Percentiles rank a stretch among this genome's conserved stretches.
Evolutionary conservation across 2,113 vertebrate species (phyloP).

Genomic region (Misgurnus anguillicaudatus): DNA sequence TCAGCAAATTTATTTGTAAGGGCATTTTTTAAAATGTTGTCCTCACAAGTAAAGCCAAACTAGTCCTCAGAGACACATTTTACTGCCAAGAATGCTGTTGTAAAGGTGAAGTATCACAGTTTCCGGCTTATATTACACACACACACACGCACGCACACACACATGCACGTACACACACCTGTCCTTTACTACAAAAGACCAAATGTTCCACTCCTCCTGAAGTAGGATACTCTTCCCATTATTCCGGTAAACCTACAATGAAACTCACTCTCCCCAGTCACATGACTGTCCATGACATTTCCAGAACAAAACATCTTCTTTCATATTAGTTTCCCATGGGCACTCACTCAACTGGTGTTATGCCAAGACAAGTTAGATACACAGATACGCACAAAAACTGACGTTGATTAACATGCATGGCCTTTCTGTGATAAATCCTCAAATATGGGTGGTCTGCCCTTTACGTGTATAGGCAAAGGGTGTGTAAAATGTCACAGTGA

Average conservation of each 20-base stretch:
- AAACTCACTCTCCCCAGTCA: slow-evolving; percentile 11
- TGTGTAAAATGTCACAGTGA: slow-evolving; percentile 3
- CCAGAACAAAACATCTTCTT: slow-evolving; percentile 8
- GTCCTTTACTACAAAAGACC: not conserved
- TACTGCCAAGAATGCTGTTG: slow-evolving; percentile 1
- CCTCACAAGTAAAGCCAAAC: not conserved
- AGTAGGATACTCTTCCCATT: not conserved
- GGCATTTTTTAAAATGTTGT: too few relatives aligned
- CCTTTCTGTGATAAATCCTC: slow-evolving; percentile 7
- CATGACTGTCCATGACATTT: slow-evolving; percentile 1
- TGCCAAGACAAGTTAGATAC: too few relatives aligned
- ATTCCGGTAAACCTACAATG: slow-evolving; percentile 2
- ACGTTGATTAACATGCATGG: not conserved
- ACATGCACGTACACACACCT: not conserved
- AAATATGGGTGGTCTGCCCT: not conserved
- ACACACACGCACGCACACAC: too few relatives aligned
- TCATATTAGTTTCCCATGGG: slow-evolving; percentile 3
- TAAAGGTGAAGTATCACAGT: not conserved
- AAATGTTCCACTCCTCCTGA: not conserved
- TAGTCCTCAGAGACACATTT: not conserved
- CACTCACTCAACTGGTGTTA: not conserved
- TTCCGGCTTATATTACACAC: not conserved
- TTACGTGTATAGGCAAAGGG: too few relatives aligned
- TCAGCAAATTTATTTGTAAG: too few relatives aligned
- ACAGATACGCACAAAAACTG: not conserved